Base-by-base conservation (phyloP, 2,888 invertebrate species). In the Aporophyla lueneburgensis region DNA sequence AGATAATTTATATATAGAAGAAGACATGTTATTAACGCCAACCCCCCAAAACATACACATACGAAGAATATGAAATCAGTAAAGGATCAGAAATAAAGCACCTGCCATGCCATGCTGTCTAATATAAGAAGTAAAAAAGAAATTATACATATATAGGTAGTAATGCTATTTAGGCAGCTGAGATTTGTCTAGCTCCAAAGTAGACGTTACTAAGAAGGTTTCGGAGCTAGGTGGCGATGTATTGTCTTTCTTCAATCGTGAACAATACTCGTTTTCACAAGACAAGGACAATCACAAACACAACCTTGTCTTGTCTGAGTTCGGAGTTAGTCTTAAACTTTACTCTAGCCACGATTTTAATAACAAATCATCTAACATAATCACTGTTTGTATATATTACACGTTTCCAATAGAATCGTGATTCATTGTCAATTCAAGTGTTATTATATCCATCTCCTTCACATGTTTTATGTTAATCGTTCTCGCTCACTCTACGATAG, bases 351-450 rank as follows among this genome's bases (percentile, higher is more conserved):
- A 65, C 53, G 5, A 49, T 53, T 73, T 66, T 74, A 68, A 81
- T 66, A 79, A 82, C 61, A 72, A 84, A 61, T 79, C 70, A 83
- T 84, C 76, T 82, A 76, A 84, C 54, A 71, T 67, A 63, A 83
- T 78, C 76, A 83, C 49, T 71, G 78, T 78, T 84, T 80, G 83
- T 84, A 80, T 86, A 81, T 84, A 88, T 75, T 85, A 87, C 76
- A 88, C 84, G 84, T 89, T 88, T 87, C 88, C 85, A 89, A 84
- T 86, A 82, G 58, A 71, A 86, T 76, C 81, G 89, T 94, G 93
- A 94, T 91, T 94, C 93, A 94, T 88, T 93, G 92, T 94, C 92
- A 90, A 90, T 92, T 91, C 94, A 94, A 93, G 93, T 94, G 94
- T 91, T 91, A 85, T 89, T 90, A 82, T 86, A 83, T 85, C 87